These are phyloP conservation scores for Eurytoma californica DNA, from an alignment of 2,888 invertebrate species.

Conservation along the genomic window DNA sequence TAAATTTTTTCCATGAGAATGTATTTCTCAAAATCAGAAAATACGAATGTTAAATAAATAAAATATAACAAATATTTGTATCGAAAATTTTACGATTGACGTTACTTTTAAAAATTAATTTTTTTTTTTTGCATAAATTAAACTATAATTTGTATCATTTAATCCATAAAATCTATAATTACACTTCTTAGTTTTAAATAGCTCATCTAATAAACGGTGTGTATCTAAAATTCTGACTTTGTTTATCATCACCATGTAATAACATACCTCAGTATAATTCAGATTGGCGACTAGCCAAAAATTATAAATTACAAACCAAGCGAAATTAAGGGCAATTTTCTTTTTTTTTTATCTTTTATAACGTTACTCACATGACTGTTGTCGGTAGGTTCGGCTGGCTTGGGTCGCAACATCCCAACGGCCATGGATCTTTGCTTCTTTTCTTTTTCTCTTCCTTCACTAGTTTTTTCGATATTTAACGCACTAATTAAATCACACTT, in stretches of 20 bases:
- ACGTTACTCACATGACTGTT: slow-evolving; percentile 15
- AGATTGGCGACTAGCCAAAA: slow-evolving; percentile 7
- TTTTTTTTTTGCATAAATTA: no score
- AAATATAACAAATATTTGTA: no score
- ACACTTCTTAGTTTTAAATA: neutral
- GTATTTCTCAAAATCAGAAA: no score
- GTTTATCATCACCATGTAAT: slow-evolving; percentile 26
- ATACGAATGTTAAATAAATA: no score
- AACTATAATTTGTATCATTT: no score
- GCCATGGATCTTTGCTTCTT: neutral
- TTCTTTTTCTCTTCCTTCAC: neutral
- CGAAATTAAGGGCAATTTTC: neutral
- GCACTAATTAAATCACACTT: no score
- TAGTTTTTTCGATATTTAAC: neutral
- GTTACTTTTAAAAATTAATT: no score
- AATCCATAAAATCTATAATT: no score
- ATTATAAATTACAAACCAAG: slow-evolving; percentile 13
- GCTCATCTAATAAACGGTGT: slow-evolving; percentile 11
- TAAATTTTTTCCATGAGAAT: no score
- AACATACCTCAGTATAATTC: slow-evolving; percentile 28
- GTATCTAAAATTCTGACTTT: slow-evolving; percentile 37
- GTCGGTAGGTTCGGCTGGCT: neutral
- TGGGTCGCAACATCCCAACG: neutral
- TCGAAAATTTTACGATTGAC: no score
- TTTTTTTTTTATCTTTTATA: neutral